Evolutionary conservation across 2,113 vertebrate genomes (phyloP), one percentile per base, ranked within the genome.

Genomic region (Indicator indicator): DNA sequence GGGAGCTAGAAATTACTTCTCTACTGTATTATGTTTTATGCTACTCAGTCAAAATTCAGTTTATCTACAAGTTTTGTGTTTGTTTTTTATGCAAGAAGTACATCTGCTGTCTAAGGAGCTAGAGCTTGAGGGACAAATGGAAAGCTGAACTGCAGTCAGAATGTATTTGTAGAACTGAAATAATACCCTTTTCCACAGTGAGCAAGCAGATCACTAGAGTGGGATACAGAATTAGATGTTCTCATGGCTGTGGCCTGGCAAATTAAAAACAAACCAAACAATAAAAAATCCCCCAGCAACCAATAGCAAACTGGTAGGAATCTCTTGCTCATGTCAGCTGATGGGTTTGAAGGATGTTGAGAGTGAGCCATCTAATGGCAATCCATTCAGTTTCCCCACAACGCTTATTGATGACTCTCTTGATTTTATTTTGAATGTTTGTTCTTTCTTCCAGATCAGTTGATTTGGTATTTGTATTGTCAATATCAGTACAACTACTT

Each of bases 331-430:
- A 1, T 26, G 26, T 70, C 50, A 84, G 33, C 32, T 88, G 52
- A 40, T 33, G 33, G 69, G 56, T 80, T 6, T 38, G 56, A 95
- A 67, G n/a, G 60, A 74, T 83, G 48, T 20, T 65, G 42, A 83
- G 62, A 80, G 68, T 59, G 90, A 90, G 48, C 74, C 77, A 74
- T 74, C 68, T 89, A 73, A 90, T 60, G 91, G 80, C 71, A 92
- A 5, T n/a, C 70, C 27, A 21, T 18, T 77, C 50, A 9, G 4
- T 71, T 77, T 63, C 56, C 18, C n/a, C 30, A 28, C 21, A 81
- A 56, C 9, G n/a, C 26, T 78, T 76, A 68, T 4, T 60, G 56
- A 62, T 48, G 18, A 65, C 63, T 69, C 24, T 4, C 48, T 80
- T 40, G 17, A 11, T 62, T 52, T 50, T 18, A 46, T 36, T 36